Conservation (phyloP, 1,140 invertebrate genomes). For the Hormaphis cornu region DNA sequence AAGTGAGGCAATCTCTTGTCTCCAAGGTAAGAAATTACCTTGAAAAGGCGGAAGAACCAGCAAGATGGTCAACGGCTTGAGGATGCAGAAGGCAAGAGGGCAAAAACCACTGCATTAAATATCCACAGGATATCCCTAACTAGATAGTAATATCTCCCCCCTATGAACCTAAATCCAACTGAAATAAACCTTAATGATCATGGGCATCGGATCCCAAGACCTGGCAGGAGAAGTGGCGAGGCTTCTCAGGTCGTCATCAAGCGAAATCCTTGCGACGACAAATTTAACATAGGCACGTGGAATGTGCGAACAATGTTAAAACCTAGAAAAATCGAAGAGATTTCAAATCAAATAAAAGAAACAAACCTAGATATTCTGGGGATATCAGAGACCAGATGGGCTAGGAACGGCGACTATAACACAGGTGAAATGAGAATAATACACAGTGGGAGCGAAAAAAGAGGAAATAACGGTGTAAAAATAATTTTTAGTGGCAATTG, state of each 20-base stretch:
- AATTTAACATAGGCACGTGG: constrained; percentile 17
- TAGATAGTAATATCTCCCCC: neutral
- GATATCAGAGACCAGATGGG: constrained; percentile 8
- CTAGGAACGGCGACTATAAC: neutral
- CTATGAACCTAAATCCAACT: neutral
- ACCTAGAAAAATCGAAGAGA: constrained; percentile 9
- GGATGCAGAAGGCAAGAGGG: constrained; percentile 19
- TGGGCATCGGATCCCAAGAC: too few species aligned
- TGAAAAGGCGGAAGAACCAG: constrained; percentile 22
- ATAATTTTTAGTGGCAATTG: constrained; percentile 1
- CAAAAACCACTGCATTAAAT: constrained; percentile 26
- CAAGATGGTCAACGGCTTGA: constrained; percentile 1
- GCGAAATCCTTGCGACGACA: neutral
- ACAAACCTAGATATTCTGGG: constrained; percentile 19
- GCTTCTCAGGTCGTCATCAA: neutral
- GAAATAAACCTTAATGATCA: neutral
- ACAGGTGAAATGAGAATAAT: too few species aligned
- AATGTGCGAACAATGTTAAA: constrained; percentile 3
- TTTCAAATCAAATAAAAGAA: neutral
- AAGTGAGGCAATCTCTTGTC: constrained; percentile 22
- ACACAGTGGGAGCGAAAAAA: constrained; percentile 9
- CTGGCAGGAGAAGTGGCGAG: too few species aligned
- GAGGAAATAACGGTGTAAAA: neutral
- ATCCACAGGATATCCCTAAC: constrained; percentile 17
- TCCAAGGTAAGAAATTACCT: constrained; percentile 20